Percentiles rank a stretch among this genome's conserved stretches.
phyloP scores from a whole-genome alignment of 2,113 vertebrate genomes.

The Balaeniceps rex region DNA sequence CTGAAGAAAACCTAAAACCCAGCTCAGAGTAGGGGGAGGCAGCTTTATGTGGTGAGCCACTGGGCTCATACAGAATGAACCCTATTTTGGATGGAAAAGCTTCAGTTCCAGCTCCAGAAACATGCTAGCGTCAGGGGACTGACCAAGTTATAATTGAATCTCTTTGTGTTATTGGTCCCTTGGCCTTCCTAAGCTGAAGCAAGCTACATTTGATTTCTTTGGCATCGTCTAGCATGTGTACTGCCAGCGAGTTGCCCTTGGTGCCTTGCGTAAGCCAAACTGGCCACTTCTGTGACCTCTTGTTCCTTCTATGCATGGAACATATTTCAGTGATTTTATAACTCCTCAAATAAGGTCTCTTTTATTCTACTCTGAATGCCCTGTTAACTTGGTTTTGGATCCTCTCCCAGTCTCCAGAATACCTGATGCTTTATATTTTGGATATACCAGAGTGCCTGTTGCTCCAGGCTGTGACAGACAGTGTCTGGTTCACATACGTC shows the following conservation, averaged over 20 bases:
- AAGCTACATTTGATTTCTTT: constrained; percentile 52
- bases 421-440: constrained; percentile 15
- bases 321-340: constrained; percentile 14
- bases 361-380: constrained; percentile 31
- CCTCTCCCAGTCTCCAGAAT: constrained; percentile 7
- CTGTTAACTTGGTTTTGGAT: constrained; percentile 24
- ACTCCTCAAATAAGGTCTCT: constrained; percentile 39
- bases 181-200: constrained; percentile 20
- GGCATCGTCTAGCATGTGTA: background rate
- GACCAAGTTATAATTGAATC: constrained; percentile 44
- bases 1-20: background rate
- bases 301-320: constrained; percentile 45
- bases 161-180: constrained; percentile 44
- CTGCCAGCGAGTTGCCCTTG: constrained; percentile 26
- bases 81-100: constrained; percentile 1
- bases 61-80: background rate
- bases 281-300: constrained; percentile 47
- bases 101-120: constrained; percentile 6
- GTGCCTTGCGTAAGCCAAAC: constrained; percentile 23
- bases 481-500: background rate
- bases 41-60: background rate
- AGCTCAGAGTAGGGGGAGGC: background rate
- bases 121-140: background rate
- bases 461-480: background rate
- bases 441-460: background rate